Percentiles rank a stretch among this genome's conserved stretches.
Evolutionary conservation across 2,888 invertebrate species (phyloP).

Genomic region (Leptinotarsa juncta): DNA sequence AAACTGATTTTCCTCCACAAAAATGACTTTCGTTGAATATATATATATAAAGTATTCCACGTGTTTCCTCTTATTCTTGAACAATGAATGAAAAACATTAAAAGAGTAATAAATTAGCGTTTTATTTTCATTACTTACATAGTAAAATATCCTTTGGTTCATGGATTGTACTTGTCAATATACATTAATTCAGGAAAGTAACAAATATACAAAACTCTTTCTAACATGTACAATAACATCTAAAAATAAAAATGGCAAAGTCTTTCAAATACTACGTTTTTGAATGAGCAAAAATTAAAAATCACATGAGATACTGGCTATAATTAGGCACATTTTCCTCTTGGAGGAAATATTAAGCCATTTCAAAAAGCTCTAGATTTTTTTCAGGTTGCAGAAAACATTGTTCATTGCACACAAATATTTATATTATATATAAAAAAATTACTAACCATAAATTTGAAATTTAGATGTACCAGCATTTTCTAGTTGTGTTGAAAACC

Average conservation of each 20-base stretch:
- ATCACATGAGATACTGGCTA: conserved; percentile 12
- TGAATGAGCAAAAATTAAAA: conserved; percentile 9
- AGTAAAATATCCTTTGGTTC: conserved; percentile 24
- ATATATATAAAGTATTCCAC: no score
- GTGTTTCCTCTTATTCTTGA: background rate
- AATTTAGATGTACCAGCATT: no score
- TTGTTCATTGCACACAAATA: no score
- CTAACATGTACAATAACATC: conserved; percentile 17
- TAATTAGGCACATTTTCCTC: background rate
- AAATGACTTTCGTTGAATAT: no score
- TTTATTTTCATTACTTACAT: conserved; percentile 36
- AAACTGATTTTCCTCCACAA: no score
- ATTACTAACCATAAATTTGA: no score
- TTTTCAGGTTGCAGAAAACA: background rate
- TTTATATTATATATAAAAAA: no score
- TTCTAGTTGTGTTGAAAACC: no score
- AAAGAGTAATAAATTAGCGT: conserved; percentile 40
- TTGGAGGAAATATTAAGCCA: background rate
- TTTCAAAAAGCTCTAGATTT: background rate
- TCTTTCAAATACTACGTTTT: conserved; percentile 6
- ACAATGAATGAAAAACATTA: background rate
- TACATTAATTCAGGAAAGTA: background rate
- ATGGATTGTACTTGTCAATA: conserved; percentile 25
- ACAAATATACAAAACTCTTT: conserved; percentile 12
- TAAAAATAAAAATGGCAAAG: conserved; percentile 22